phyloP scores from a whole-genome alignment of 2,113 vertebrate genomes.

The Calypte anna region DNA sequence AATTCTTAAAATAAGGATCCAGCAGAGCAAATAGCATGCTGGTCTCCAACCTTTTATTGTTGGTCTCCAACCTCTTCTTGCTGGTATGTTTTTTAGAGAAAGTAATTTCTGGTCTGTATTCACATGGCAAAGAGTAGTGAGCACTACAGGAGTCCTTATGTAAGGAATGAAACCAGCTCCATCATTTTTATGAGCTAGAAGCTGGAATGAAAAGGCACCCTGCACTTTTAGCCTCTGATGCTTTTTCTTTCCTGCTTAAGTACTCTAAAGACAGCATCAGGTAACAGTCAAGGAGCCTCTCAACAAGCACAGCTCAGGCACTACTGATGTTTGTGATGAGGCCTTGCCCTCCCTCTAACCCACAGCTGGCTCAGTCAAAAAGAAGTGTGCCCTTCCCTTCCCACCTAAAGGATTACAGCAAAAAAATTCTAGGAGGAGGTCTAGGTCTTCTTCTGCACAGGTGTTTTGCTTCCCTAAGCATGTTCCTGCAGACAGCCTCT shows the following conservation, averaged over 20 bases:
- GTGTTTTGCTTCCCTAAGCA: neutral
- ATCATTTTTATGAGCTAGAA: neutral
- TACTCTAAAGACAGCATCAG: neutral
- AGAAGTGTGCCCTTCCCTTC: neutral
- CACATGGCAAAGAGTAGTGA: neutral
- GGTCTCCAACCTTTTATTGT: neutral
- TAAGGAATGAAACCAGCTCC: neutral
- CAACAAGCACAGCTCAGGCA: neutral
- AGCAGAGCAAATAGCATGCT: neutral
- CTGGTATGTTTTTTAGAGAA: neutral
- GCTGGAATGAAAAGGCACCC: neutral
- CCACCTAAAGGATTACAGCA: neutral
- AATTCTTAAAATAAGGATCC: neutral
- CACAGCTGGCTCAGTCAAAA: neutral
- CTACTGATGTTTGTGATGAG: neutral
- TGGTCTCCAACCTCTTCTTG: neutral
- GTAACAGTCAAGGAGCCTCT: neutral
- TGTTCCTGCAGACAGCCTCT: neutral
- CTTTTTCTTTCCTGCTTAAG: neutral
- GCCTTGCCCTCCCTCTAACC: neutral
- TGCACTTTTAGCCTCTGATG: neutral
- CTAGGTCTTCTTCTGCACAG: rapidly evolving
- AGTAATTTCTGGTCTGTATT: neutral
- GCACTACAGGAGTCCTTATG: neutral
- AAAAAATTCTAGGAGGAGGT: neutral